Conservation (phyloP, 1,140 invertebrate species). For the Bombus fervidus region DNA sequence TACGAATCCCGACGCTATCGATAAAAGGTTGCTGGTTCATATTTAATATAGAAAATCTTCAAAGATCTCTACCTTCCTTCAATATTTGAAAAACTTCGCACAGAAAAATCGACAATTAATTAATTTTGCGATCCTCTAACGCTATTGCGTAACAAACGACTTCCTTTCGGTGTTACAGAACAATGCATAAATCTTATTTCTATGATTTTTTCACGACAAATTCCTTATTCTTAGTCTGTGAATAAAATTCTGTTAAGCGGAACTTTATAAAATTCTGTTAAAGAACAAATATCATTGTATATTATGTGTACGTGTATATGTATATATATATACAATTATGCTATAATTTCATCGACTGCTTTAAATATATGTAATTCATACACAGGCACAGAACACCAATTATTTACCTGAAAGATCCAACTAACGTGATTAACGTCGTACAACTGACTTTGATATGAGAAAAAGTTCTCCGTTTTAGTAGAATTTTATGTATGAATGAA, state of each 20-base stretch:
- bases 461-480: not conserved
- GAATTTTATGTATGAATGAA: not conserved
- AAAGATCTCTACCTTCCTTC: not conserved
- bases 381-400: not conserved
- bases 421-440: not conserved
- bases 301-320: not conserved
- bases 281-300: not conserved
- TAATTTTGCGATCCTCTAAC: not conserved
- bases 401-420: not conserved
- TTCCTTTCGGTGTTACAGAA: not conserved
- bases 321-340: too few species aligned
- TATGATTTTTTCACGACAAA: not conserved
- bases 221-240: not conserved
- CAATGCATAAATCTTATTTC: not conserved
- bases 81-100: not conserved
- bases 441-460: not conserved
- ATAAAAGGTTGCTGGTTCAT: slow-evolving; percentile 14
- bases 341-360: not conserved
- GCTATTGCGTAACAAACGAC: not conserved
- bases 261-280: not conserved
- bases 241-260: too few species aligned
- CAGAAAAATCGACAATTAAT: not conserved
- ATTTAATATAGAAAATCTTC: too few species aligned
- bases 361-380: not conserved
- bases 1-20: slow-evolving; percentile 4